Evolutionary conservation across 2,797 vertebrate species (phyloP).

Genomic region (Coregonus sp.): DNA sequence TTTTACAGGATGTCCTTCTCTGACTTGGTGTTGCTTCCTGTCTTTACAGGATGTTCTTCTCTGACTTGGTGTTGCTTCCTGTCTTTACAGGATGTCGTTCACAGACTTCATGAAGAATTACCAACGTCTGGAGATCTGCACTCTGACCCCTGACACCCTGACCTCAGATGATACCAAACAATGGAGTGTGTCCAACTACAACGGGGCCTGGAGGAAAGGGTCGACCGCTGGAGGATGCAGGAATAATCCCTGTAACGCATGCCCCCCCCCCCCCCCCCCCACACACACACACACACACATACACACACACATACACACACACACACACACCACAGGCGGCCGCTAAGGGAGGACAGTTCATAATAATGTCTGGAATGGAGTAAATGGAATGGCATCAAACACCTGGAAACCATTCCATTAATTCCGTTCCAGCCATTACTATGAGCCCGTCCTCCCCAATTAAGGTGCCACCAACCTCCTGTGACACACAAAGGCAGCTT

Average conservation of each 20-base stretch:
- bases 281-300: too few relatives aligned
- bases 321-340: background rate
- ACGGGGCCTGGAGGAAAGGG: conserved; percentile 74
- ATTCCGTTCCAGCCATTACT: too few relatives aligned
- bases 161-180: conserved; percentile 62
- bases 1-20: too few relatives aligned
- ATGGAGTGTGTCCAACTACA: conserved; percentile 73
- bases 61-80: background rate
- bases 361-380: too few relatives aligned
- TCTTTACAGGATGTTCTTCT: background rate
- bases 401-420: too few relatives aligned
- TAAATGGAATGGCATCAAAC: too few relatives aligned
- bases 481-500: too few relatives aligned
- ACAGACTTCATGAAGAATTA: conserved; percentile 78
- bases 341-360: too few relatives aligned
- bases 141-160: conserved; percentile 75
- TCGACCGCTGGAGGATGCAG: conserved; percentile 76
- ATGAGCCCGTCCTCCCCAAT: too few relatives aligned
- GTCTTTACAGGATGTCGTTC: conserved; percentile 78
- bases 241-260: conserved; percentile 73
- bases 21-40: too few relatives aligned
- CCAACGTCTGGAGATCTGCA: conserved; percentile 81
- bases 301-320: background rate
- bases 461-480: too few relatives aligned
- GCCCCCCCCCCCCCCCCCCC: background rate